Conservation (phyloP, 2,888 invertebrate genomes). For the Patella depressa region DNA sequence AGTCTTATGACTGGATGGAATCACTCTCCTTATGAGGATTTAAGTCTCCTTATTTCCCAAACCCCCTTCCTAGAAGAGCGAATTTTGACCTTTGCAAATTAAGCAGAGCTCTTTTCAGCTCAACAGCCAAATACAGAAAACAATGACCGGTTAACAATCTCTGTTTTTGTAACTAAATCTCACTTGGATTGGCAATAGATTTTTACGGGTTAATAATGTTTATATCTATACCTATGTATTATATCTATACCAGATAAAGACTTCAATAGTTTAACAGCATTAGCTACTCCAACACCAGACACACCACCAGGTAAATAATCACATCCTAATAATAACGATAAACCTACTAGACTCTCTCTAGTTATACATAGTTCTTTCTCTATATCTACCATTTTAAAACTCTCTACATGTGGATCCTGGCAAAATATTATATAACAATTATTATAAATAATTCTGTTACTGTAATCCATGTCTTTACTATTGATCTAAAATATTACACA, state of each 20-base stretch:
- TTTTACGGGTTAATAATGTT: too few relatives aligned
- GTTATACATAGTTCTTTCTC: constrained; percentile 80
- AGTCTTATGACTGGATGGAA: too few relatives aligned
- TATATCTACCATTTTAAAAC: constrained; percentile 81
- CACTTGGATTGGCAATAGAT: too few relatives aligned
- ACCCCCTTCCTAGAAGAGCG: too few relatives aligned
- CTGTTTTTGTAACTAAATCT: too few relatives aligned
- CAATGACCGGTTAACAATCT: background rate
- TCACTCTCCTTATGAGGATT: too few relatives aligned
- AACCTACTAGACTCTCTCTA: constrained; percentile 85
- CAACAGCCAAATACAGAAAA: background rate
- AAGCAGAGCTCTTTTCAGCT: background rate
- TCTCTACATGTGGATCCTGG: constrained; percentile 73
- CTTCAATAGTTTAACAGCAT: constrained; percentile 77
- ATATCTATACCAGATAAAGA: constrained; percentile 43
- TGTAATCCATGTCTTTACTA: background rate
- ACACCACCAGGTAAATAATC: constrained; percentile 85
- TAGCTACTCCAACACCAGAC: constrained; percentile 82
- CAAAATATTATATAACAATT: constrained; percentile 57
- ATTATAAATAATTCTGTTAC: background rate
- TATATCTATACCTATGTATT: constrained; percentile 48
- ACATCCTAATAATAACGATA: constrained; percentile 89
- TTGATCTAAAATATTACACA: too few relatives aligned
- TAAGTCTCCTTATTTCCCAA: too few relatives aligned
- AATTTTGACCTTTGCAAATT: too few relatives aligned